Evolutionary conservation across 1,140 invertebrate genomes (phyloP).

Genomic region (Drosophila chauvacae): DNA sequence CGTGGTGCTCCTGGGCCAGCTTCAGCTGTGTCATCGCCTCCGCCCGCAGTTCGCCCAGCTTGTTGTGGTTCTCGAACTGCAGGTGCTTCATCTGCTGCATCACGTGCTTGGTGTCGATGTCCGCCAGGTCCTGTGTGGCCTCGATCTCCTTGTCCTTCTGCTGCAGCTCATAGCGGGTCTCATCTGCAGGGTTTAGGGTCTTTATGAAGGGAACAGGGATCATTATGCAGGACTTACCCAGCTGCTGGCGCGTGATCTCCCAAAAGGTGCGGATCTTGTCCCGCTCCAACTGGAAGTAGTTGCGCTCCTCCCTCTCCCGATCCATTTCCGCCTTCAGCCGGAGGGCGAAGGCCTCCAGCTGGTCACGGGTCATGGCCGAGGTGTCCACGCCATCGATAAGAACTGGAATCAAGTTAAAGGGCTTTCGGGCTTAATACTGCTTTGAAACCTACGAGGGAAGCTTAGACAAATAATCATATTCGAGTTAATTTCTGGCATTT

Average conservation of each 20-base stretch:
- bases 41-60: constrained; percentile 85
- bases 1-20: constrained; percentile 90
- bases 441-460: neutral
- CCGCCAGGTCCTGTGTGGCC: constrained; percentile 93
- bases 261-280: constrained; percentile 97
- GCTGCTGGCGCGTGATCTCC: constrained; percentile 89
- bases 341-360: constrained; percentile 94
- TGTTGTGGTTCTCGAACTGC: constrained; percentile 95
- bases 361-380: constrained; percentile 96
- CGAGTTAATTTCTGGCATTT: neutral
- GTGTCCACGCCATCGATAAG: constrained; percentile 96
- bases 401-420: constrained; percentile 64
- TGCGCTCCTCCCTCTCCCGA: constrained; percentile 96
- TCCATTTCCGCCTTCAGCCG: constrained; percentile 96
- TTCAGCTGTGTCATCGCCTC: constrained; percentile 91
- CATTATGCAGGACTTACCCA: constrained; percentile 37
- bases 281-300: constrained; percentile 97
- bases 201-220: neutral
- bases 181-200: constrained; percentile 42
- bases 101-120: constrained; percentile 93
- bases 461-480: too few species aligned
- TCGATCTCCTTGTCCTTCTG: constrained; percentile 95
- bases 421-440: neutral
- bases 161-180: constrained; percentile 84
- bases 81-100: constrained; percentile 97